Base-by-base conservation (phyloP, 1,140 invertebrate genomes). In the Drosophila novamexicana region DNA sequence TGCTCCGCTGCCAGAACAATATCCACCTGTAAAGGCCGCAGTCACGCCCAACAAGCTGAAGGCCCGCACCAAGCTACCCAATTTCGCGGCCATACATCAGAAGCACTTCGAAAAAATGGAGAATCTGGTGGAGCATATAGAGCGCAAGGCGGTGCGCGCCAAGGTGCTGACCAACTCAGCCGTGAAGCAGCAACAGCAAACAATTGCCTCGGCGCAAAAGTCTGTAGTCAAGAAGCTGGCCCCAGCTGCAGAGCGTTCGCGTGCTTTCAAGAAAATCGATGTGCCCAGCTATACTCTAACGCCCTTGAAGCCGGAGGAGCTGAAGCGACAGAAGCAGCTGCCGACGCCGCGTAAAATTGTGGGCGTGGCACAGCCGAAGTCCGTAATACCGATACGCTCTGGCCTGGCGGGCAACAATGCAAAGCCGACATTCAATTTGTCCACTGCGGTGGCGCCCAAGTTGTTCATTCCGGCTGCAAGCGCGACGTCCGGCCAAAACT, bases 41-140 rank as follows among this genome's bases (percentile, higher is more conserved):
- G 42, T 57, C 1, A 78, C 78, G 37, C 63, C 76, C 7, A 75
- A 29, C 42, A 78, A 90, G 8, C 18, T 53, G 6, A 86, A 79
- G 22, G 16, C 58, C 7, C 92, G 89, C 82, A 93, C 88, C 42
- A 95, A 94, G 80, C 90, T 94, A 69, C 95, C 95, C 9, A 94
- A 95, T 91, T 96, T 96, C 74, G 93, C 93, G 5, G 93, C 94
- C 6, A 93, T 96, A 42, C 95, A 96, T 77, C 92, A 95, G 73
- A 94, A 93, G 77, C 93, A 94, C 50, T 95, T 95, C 74, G 93
- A 92, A 5, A 93, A 94, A 79, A 95, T 95, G 94, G 95, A 95
- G 88, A 95, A 94, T 40, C 69, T 95, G 10, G 92, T 94, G 29
- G 94, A 95, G 82, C 93, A 94, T 67, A 93, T 94, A 54, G 88